Evolutionary conservation across 2,888 invertebrate species (phyloP).

Genomic region (Habroteleia sp.): DNA sequence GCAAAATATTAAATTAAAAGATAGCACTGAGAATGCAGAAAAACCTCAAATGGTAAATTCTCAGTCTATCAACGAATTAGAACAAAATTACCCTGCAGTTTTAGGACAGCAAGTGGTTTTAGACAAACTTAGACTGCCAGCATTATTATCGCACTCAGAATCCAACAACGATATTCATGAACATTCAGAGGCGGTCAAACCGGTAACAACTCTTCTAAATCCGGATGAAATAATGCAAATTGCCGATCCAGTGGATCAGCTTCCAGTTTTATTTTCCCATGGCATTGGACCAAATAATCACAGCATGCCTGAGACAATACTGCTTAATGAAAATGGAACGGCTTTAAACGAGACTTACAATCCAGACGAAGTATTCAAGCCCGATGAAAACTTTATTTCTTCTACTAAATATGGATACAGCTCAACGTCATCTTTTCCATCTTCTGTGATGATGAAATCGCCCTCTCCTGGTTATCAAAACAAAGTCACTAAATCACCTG

Average conservation of each 20-base stretch:
- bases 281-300: conserved; percentile 74
- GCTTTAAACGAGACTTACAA: conserved; percentile 77
- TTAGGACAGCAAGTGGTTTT: conserved; percentile 74
- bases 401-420: conserved; percentile 46
- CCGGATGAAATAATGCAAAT: conserved; percentile 79
- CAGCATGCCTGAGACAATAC: conserved; percentile 78
- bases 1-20: conserved; percentile 81
- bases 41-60: conserved; percentile 68
- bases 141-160: conserved; percentile 72
- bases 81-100: conserved; percentile 70
- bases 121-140: conserved; percentile 74
- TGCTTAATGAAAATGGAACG: conserved; percentile 81
- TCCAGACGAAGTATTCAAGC: conserved; percentile 79
- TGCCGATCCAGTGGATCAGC: conserved; percentile 78
- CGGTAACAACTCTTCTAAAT: conserved; percentile 74
- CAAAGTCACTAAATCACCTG: conserved; percentile 51
- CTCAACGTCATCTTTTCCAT: conserved; percentile 24
- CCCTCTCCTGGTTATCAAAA: conserved; percentile 52
- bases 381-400: conserved; percentile 54
- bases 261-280: conserved; percentile 77
- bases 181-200: conserved; percentile 68
- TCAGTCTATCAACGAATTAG: conserved; percentile 67
- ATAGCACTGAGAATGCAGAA: conserved; percentile 80
- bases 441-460: conserved; percentile 31
- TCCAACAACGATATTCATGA: conserved; percentile 72